Evolutionary conservation across 2,888 invertebrate species (phyloP).

Genomic region (Chalcis sispes): DNA sequence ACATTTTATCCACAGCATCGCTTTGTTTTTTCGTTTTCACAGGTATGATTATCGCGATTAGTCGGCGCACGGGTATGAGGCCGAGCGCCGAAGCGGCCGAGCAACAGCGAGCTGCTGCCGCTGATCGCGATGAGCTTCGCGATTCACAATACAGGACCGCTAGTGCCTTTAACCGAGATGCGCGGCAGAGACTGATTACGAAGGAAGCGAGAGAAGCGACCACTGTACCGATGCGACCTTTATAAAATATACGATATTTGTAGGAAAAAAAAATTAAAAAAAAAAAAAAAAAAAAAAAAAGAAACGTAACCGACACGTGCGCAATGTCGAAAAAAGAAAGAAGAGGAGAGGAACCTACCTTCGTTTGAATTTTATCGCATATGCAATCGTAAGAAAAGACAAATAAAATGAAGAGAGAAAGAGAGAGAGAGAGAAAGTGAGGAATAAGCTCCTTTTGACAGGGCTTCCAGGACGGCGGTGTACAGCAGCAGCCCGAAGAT

Average conservation of each 20-base stretch:
- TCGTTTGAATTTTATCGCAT: background rate
- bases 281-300: no score
- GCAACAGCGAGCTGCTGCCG: constrained; percentile 24
- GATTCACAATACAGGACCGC: constrained; percentile 41
- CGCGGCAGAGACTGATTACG: constrained; percentile 37
- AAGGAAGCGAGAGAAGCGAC: background rate
- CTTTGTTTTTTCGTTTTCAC: background rate
- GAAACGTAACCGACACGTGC: no score
- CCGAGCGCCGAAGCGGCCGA: constrained; percentile 20
- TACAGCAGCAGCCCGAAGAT: no score
- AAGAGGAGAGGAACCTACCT: background rate
- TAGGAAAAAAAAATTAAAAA: background rate
- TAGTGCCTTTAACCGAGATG: constrained; percentile 52
- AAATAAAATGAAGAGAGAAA: no score
- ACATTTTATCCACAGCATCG: no score
- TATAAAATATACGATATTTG: background rate
- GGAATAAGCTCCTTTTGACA: no score
- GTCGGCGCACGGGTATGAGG: constrained; percentile 42
- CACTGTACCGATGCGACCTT: no score
- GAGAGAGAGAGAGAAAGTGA: no score
- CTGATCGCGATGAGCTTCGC: constrained; percentile 23
- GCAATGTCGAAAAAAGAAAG: background rate
- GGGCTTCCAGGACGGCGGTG: no score
- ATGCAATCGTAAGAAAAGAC: no score
- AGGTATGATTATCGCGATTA: constrained; percentile 53